Conservation (phyloP, 1,140 invertebrate species). For the Wiebesia pumilae region DNA sequence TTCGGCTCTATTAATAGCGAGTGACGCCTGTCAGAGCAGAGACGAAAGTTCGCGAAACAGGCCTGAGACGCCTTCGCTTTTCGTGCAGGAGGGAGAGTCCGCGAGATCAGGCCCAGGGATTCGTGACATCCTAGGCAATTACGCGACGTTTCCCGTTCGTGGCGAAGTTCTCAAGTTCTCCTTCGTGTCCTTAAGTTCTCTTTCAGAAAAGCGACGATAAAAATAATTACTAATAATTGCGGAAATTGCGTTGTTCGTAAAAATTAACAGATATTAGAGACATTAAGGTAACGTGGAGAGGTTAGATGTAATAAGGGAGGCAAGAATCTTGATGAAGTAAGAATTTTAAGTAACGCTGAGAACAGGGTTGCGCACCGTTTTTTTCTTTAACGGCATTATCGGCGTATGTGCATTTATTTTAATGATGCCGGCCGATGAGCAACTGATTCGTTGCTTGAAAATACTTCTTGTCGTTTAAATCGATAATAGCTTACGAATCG, state of each 20-base stretch:
- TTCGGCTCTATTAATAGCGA: conserved; percentile 44
- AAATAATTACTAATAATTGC: conserved; percentile 24
- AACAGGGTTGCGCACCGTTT: not conserved
- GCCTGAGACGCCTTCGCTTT: not conserved
- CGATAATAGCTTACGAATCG: too few relatives aligned
- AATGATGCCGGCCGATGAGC: not conserved
- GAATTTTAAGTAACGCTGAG: not conserved
- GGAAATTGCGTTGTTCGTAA: conserved; percentile 7
- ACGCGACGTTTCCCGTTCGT: conserved; percentile 3
- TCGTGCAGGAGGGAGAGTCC: not conserved
- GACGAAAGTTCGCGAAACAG: not conserved
- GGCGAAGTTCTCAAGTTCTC: not conserved
- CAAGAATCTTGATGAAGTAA: not conserved
- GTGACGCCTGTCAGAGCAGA: conserved; percentile 1
- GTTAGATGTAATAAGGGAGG: not conserved
- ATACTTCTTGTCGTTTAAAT: not conserved
- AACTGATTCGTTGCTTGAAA: not conserved
- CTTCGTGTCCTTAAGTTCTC: not conserved
- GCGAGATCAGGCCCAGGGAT: not conserved
- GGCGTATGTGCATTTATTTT: not conserved
- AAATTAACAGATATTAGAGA: conserved; percentile 16
- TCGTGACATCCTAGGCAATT: not conserved
- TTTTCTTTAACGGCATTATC: not conserved
- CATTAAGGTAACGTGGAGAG: not conserved
- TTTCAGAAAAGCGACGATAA: not conserved